A percentile compares a stretch with the other conserved stretches of the same genome.
phyloP scores from a whole-genome alignment of 2,888 invertebrate species.

The Augiades crinisus region DNA sequence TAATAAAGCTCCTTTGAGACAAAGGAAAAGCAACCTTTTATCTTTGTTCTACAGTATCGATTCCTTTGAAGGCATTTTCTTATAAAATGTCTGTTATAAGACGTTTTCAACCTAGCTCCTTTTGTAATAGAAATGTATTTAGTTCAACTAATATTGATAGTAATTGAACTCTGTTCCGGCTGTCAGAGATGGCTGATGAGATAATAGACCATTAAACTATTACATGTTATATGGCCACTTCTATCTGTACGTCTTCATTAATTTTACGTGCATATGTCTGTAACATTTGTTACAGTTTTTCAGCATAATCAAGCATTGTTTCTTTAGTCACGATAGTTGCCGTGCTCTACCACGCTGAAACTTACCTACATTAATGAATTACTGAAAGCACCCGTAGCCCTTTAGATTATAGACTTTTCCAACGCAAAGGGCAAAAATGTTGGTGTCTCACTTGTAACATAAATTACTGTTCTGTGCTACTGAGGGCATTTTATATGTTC shows the following conservation, averaged over 20 bases:
- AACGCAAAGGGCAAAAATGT: too few species aligned
- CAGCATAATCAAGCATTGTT: too few species aligned
- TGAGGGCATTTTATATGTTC: too few species aligned
- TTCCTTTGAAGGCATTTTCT: not conserved
- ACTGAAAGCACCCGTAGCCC: too few species aligned
- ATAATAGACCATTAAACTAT: slow-evolving; percentile 18
- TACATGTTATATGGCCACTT: not conserved
- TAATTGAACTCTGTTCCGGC: slow-evolving; percentile 13
- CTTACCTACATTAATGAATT: too few species aligned
- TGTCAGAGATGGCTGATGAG: slow-evolving; percentile 10
- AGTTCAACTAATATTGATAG: not conserved
- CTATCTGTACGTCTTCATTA: not conserved
- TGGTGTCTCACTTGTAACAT: too few species aligned
- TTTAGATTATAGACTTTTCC: too few species aligned
- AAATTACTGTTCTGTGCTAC: too few species aligned
- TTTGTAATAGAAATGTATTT: not conserved
- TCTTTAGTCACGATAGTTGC: too few species aligned
- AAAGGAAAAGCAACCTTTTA: slow-evolving; percentile 18
- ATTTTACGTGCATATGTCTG: not conserved
- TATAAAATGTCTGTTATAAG: not conserved
- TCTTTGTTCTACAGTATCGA: slow-evolving; percentile 2
- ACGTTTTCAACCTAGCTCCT: not conserved
- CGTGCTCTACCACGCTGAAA: too few species aligned
- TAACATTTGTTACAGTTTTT: too few species aligned
- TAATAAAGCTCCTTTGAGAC: slow-evolving; percentile 15